Evolutionary conservation across 2,888 invertebrate species (phyloP), one percentile per base, ranked within the genome.

Genomic region (Macaria liturata): DNA sequence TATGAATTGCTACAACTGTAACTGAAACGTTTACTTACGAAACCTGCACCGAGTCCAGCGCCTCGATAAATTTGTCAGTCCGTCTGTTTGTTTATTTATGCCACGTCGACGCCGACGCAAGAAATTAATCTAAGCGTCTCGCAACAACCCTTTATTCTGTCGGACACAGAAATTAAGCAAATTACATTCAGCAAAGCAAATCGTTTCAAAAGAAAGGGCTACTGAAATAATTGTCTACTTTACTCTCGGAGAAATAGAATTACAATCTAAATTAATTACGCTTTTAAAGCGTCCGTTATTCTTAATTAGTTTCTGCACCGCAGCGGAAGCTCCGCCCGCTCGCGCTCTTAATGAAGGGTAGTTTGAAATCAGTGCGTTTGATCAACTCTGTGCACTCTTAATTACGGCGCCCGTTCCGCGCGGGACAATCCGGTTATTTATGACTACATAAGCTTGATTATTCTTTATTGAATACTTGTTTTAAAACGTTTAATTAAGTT

Each of bases 401-500:
- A 91, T 91, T 91, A 91, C 90, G 88, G 88, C 87, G 83, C 87
- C 88, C 89, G 90, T 87, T 88, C 88, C 82, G 86, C 86, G 85
- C 88, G 90, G 90, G 91, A 91, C 91, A 89, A 92, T 92, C 91
- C 90, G 85, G 91, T 92, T 92, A 92, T 92, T 92, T 92, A 92
- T 91, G 90, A 90, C 92, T 91, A 92, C 92, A 92, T 92, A 92
- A 92, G 91, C 91, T 91, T 91, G 91, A 92, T 92, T 92, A 92
- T 92, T 92, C 91, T 92, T 92, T 91, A 92, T 92, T 92, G 91
- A 92, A 92, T 92, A 91, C 92, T 92, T 91, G 92, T 92, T 92
- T 92, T 92, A 91, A 92, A 92, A 90, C 90, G 92, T 91, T 92
- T 92, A 92, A 92, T 92, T 92, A 92, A 92, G 92, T 92, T 92